Percentiles rank a stretch among this genome's conserved stretches.
These are phyloP conservation scores for Malurus cyaneus DNA, from an alignment of 2,113 vertebrate genomes.

Conservation along the genomic window DNA sequence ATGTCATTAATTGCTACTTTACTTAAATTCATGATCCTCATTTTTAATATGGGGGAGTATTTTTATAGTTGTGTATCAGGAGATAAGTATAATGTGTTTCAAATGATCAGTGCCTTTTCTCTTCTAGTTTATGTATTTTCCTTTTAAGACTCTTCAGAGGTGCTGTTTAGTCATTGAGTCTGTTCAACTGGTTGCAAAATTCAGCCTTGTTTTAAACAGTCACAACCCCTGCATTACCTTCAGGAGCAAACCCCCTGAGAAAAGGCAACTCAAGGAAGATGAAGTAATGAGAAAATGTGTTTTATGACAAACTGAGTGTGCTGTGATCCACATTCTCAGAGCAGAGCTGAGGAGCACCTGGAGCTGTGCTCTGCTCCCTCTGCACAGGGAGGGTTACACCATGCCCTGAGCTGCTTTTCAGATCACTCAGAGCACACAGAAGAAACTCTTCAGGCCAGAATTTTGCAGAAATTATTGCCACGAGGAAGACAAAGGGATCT, in stretches of 20 bases:
- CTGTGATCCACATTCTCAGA: not conserved
- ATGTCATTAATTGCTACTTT: not conserved
- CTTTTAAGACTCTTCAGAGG: not conserved
- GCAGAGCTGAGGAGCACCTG: not conserved
- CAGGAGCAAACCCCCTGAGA: not conserved
- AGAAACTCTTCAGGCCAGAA: not conserved
- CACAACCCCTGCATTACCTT: not conserved
- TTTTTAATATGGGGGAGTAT: not conserved
- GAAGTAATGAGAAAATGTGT: not conserved
- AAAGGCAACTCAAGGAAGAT: not conserved
- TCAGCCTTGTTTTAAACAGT: not conserved
- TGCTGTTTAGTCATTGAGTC: not conserved
- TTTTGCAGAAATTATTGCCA: not conserved
- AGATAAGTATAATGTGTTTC: not conserved
- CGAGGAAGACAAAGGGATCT: not conserved
- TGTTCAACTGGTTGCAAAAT: not conserved
- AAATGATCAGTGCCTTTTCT: not conserved
- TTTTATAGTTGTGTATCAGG: not conserved
- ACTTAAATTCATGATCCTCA: not conserved
- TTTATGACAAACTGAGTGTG: not conserved
- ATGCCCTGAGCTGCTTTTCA: rapidly evolving
- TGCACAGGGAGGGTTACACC: not conserved
- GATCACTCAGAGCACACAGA: not conserved
- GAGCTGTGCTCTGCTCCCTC: not conserved
- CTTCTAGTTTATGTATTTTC: not conserved